Conservation (phyloP, 2,888 invertebrate genomes). For the Noctua pronuba region DNA sequence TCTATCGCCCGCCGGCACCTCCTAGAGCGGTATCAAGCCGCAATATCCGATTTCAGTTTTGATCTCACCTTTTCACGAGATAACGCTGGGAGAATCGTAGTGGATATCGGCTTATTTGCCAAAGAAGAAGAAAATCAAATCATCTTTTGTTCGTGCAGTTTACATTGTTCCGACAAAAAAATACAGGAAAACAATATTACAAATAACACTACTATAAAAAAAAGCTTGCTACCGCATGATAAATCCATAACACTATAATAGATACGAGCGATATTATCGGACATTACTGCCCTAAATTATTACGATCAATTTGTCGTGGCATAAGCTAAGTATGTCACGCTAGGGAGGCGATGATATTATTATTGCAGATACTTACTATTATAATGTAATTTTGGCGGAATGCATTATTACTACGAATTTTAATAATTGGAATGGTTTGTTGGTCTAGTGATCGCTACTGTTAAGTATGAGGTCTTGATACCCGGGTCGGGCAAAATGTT, state of each 20-base stretch:
- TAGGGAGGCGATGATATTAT: constrained; percentile 26
- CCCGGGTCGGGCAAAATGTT: not conserved
- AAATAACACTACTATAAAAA: constrained; percentile 1
- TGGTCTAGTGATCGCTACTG: not conserved
- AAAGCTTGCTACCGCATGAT: constrained; percentile 11
- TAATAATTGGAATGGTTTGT: constrained; percentile 17
- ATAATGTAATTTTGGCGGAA: not conserved
- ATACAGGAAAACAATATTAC: not conserved
- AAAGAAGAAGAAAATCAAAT: not conserved
- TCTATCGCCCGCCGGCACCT: too few relatives aligned
- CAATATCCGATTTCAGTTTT: constrained; percentile 30
- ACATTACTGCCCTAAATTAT: constrained; percentile 35
- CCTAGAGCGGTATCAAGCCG: too few relatives aligned
- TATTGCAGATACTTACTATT: constrained; percentile 28
- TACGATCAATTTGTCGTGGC: constrained; percentile 59
- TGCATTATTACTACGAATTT: not conserved
- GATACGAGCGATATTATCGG: constrained; percentile 29
- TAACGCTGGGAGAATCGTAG: not conserved
- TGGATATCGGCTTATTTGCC: not conserved
- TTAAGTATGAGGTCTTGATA: not conserved
- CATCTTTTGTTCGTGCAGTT: not conserved
- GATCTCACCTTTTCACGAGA: not conserved
- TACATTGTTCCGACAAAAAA: not conserved
- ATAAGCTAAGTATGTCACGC: constrained; percentile 54
- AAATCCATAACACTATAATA: constrained; percentile 31